These are phyloP conservation scores for Propithecus coquereli DNA, from an alignment of 2,113 vertebrate genomes.

Conservation along the genomic window DNA sequence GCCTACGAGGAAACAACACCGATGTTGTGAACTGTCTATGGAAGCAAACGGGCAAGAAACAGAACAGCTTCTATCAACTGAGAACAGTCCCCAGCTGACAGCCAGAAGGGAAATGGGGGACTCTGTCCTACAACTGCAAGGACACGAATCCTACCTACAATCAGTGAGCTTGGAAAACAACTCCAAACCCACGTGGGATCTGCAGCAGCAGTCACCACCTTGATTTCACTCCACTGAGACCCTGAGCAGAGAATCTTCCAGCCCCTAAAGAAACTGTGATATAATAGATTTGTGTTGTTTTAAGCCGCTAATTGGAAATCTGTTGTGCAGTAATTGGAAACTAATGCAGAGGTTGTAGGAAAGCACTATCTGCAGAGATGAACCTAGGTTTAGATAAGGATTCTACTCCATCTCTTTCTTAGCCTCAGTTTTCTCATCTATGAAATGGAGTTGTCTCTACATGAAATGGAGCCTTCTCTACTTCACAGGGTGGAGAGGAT, in stretches of 20 bases:
- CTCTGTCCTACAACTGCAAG: not conserved
- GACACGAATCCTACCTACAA: not conserved
- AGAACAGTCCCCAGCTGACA: not conserved
- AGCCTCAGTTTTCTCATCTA: not conserved
- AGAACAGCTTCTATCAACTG: not conserved
- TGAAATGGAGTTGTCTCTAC: not conserved
- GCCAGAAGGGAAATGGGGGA: not conserved
- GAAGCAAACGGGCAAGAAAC: not conserved
- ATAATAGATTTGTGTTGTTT: not conserved
- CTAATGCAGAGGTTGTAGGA: fast-evolving
- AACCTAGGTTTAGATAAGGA: not conserved
- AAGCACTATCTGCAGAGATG: not conserved
- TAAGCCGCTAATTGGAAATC: not conserved
- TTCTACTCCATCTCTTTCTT: not conserved
- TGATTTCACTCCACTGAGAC: not conserved
- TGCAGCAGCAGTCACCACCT: not conserved
- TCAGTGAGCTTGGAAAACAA: not conserved
- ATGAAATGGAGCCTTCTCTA: not conserved
- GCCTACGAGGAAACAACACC: not conserved
- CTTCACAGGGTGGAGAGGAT: not conserved
- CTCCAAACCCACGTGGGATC: not conserved
- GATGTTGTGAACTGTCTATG: not conserved
- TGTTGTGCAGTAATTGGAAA: not conserved
- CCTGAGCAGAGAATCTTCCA: not conserved
- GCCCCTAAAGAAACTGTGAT: not conserved